phyloP scores from a whole-genome alignment of 2,888 invertebrate species.

The Liodrosophila aerea region DNA sequence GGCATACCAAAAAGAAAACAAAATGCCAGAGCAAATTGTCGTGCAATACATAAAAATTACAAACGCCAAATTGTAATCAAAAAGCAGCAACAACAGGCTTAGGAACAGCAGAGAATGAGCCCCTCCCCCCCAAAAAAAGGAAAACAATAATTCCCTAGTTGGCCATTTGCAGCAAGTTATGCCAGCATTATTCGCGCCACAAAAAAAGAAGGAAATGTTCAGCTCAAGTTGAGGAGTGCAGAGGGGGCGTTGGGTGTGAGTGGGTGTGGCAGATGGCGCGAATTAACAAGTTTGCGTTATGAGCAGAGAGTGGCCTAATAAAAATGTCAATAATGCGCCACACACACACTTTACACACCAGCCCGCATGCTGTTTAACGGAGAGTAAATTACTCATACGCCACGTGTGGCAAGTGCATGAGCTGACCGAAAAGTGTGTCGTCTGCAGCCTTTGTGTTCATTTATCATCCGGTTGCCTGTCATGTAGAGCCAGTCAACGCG shows the following conservation, averaged over 20 bases:
- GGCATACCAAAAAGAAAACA: conserved; percentile 7
- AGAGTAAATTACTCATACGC: conserved; percentile 63
- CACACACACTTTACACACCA: conserved; percentile 12
- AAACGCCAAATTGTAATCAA: conserved; percentile 36
- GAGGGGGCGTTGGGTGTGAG: background rate
- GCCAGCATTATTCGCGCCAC: conserved; percentile 25
- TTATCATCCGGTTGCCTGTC: conserved; percentile 65
- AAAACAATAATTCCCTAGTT: conserved; percentile 34
- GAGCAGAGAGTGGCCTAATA: conserved; percentile 54
- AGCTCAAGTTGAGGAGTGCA: background rate
- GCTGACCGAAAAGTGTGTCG: conserved; percentile 58
- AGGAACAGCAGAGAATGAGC: background rate
- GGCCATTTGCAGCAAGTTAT: conserved; percentile 35
- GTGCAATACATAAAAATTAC: conserved; percentile 23
- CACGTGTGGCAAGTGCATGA: conserved; percentile 49
- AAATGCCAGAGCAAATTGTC: conserved; percentile 13
- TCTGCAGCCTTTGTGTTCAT: conserved; percentile 52
- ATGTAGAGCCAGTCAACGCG: conserved; percentile 61
- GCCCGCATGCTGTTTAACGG: conserved; percentile 3
- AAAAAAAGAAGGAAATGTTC: conserved; percentile 5
- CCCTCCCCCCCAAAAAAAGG: background rate
- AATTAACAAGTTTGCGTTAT: conserved; percentile 68
- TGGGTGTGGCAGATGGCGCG: conserved; percentile 47
- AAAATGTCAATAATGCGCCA: conserved; percentile 66
- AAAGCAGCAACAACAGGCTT: conserved; percentile 11